phyloP scores from a whole-genome alignment of 2,113 vertebrate species.

The Neotragus moschatus region DNA sequence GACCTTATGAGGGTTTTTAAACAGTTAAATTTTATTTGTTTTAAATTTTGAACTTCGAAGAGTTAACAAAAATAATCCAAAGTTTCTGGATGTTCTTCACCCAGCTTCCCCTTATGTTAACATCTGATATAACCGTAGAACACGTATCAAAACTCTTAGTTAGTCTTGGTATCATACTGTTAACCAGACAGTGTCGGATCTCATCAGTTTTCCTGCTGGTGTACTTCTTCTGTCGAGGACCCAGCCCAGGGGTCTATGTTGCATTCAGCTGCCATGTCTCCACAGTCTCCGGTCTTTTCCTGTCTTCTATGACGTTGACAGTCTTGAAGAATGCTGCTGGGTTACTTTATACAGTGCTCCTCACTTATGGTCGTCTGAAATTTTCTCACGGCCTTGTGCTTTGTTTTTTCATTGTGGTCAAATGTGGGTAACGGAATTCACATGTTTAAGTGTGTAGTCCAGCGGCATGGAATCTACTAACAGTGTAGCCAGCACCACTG shows the following conservation, averaged over 20 bases:
- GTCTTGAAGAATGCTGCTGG: neutral
- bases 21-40: neutral
- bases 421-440: neutral
- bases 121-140: neutral
- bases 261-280: neutral
- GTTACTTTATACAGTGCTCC: neutral
- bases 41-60: constrained; percentile 1
- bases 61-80: neutral
- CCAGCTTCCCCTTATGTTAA: neutral
- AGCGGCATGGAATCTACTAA: neutral
- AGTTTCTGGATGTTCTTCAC: neutral
- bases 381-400: neutral
- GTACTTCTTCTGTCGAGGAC: neutral
- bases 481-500: neutral
- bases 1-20: neutral
- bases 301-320: neutral
- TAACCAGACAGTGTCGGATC: neutral
- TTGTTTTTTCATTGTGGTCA: neutral
- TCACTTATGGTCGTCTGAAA: neutral
- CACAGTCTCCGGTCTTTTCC: neutral
- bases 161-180: neutral
- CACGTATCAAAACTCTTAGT: neutral
- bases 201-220: neutral
- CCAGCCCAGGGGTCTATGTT: neutral
- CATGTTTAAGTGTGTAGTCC: neutral